These are phyloP conservation scores for Chromoteleia sp. DNA, from an alignment of 2,888 invertebrate genomes.

Conservation along the genomic window DNA sequence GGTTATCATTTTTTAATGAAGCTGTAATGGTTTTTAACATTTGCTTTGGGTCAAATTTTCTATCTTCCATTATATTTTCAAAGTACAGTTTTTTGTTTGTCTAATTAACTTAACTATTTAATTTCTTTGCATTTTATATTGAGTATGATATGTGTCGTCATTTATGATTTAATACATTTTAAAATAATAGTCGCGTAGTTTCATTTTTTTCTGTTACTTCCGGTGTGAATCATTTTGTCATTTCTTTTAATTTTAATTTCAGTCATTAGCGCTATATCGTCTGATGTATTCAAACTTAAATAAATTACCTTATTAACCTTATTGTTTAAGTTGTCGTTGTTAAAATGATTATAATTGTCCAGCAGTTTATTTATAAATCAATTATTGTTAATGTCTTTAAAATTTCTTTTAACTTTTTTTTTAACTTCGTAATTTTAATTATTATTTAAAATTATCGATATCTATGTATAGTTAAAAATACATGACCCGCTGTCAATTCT, in stretches of 20 bases:
- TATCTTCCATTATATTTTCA: slow-evolving; percentile 10
- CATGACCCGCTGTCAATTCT: slow-evolving; percentile 24
- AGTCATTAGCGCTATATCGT: too few species aligned
- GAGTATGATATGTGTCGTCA: slow-evolving; percentile 6
- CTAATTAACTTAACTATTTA: neutral
- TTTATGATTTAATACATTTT: slow-evolving; percentile 15
- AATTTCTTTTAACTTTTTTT: slow-evolving; percentile 24
- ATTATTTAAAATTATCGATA: slow-evolving; percentile 31
- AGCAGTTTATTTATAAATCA: neutral
- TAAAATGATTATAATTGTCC: slow-evolving; percentile 2
- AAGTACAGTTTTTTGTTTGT: slow-evolving; percentile 9
- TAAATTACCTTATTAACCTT: slow-evolving; percentile 33
- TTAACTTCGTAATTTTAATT: neutral
- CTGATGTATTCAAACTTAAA: slow-evolving; percentile 1
- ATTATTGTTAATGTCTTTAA: slow-evolving; percentile 30
- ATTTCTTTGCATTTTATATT: slow-evolving; percentile 27
- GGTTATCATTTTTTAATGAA: slow-evolving; percentile 19
- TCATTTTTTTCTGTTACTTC: slow-evolving; percentile 10
- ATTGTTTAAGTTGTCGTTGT: slow-evolving; percentile 22
- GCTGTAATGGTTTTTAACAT: slow-evolving; percentile 19
- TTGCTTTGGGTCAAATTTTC: slow-evolving; percentile 20
- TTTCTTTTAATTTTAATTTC: slow-evolving; percentile 12
- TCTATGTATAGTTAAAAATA: slow-evolving; percentile 41
- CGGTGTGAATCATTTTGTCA: slow-evolving; percentile 31
- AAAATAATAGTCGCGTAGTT: neutral